Conservation (phyloP, 2,888 invertebrate species). For the Dendrolimus pini region DNA sequence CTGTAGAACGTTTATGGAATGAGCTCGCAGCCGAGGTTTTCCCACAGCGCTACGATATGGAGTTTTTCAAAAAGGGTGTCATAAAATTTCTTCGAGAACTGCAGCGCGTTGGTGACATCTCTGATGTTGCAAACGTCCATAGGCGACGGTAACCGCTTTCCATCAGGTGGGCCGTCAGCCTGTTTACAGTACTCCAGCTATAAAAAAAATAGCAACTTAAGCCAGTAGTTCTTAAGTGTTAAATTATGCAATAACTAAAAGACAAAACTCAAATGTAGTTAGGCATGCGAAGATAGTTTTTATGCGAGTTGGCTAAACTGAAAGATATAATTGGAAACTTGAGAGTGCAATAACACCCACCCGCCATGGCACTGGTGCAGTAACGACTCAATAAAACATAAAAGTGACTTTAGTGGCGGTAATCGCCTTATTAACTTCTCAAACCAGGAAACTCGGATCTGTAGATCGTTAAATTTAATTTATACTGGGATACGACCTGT, state of each 20-base stretch:
- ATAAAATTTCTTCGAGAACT: too few species aligned
- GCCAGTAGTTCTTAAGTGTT: background rate
- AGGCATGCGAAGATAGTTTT: slow-evolving; percentile 39
- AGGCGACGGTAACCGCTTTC: too few species aligned
- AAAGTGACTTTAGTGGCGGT: background rate
- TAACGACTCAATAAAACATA: slow-evolving; percentile 1
- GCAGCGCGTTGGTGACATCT: too few species aligned
- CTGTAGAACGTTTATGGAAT: too few species aligned
- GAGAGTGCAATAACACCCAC: slow-evolving; percentile 38
- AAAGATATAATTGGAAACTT: slow-evolving; percentile 70
- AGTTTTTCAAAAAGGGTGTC: too few species aligned
- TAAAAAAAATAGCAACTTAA: too few species aligned
- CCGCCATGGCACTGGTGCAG: background rate
- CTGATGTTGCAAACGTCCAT: too few species aligned
- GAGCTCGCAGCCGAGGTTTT: too few species aligned
- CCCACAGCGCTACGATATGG: too few species aligned
- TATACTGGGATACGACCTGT: too few species aligned
- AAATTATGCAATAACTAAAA: background rate
- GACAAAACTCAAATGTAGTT: slow-evolving; percentile 25
- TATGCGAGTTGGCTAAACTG: slow-evolving; percentile 67
- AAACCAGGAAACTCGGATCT: background rate
- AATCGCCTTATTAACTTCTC: background rate
- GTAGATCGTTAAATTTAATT: background rate
- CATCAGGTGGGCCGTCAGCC: too few species aligned
- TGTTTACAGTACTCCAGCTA: too few species aligned